These are phyloP conservation scores for Cephus sareptanus DNA, from an alignment of 2,888 invertebrate species.

Conservation along the genomic window DNA sequence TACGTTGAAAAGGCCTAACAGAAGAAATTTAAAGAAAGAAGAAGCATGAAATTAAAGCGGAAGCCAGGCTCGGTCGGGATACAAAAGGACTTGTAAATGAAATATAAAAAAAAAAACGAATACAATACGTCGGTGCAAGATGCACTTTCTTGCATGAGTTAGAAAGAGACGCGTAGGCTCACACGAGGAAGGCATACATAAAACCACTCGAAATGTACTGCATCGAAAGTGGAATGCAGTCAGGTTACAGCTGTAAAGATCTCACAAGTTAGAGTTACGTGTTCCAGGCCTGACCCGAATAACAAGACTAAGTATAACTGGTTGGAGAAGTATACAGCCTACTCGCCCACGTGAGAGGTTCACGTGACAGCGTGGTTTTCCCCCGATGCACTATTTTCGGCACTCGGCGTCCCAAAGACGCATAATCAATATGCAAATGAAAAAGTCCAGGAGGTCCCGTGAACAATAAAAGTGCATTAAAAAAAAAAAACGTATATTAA, in stretches of 20 bases:
- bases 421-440: not conserved
- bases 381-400: conserved; percentile 22
- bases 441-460: not conserved
- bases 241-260: not conserved
- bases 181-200: not conserved
- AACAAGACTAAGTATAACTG: conserved; percentile 43
- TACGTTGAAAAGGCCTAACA: not conserved
- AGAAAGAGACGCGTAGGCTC: not conserved
- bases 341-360: conserved; percentile 28
- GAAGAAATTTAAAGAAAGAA: not conserved
- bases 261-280: not conserved
- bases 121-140: conserved; percentile 9
- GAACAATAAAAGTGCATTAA: not conserved
- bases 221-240: not conserved
- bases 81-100: too few species aligned
- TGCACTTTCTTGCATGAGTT: not conserved
- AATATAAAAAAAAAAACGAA: not conserved
- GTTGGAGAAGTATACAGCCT: conserved; percentile 17
- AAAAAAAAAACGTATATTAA: not conserved
- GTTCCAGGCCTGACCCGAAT: conserved; percentile 34
- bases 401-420: not conserved
- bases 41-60: not conserved
- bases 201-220: not conserved
- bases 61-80: not conserved
- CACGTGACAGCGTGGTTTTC: conserved; percentile 32